Evolutionary conservation across 2,888 invertebrate species (phyloP).

Genomic region (Torymus aiolomorphi): DNA sequence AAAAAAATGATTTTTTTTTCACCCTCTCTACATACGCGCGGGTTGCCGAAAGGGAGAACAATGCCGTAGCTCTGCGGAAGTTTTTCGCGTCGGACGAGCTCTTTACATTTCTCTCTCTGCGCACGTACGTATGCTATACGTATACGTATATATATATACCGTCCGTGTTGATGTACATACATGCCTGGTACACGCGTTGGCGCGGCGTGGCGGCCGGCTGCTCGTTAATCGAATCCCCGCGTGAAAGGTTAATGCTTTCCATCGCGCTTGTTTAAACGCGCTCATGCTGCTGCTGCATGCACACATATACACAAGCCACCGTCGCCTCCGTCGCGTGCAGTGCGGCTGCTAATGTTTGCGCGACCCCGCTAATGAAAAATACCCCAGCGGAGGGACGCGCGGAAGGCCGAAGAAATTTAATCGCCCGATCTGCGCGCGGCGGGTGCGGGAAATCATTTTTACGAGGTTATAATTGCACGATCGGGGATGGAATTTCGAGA

Average conservation of each 20-base stretch:
- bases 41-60: constrained; percentile 9
- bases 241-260: constrained; percentile 36
- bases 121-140: not conserved
- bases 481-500: not conserved
- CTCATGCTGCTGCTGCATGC: not conserved
- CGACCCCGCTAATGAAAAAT: constrained; percentile 9
- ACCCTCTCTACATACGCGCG: not conserved
- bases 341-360: not conserved
- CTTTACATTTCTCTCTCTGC: constrained; percentile 19
- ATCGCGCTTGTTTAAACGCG: constrained; percentile 26
- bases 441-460: constrained; percentile 13
- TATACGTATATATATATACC: not conserved
- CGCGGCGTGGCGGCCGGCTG: not conserved
- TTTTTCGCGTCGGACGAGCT: constrained; percentile 20
- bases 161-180: not conserved
- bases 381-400: not conserved
- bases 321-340: no score
- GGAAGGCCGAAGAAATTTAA: not conserved
- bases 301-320: not conserved
- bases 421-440: not conserved
- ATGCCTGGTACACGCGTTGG: not conserved
- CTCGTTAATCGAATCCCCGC: constrained; percentile 36
- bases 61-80: not conserved
- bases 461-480: constrained; percentile 18
- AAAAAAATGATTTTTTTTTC: not conserved